These are phyloP conservation scores for Paragorgia papillata DNA, from an alignment of 92 coral and sea anemone genomes.

Conservation along the genomic window DNA sequence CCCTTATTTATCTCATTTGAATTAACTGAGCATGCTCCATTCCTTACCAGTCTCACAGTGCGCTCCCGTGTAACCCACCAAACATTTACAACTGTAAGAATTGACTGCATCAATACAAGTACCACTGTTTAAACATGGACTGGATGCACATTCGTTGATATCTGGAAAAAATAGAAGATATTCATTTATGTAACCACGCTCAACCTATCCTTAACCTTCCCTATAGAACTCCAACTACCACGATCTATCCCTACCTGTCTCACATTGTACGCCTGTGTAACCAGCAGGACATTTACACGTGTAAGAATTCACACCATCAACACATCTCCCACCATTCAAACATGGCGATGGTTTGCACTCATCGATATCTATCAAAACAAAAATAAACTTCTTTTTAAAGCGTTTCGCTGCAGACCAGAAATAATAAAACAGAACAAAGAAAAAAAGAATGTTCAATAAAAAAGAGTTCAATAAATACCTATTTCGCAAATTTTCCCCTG, in stretches of 20 bases:
- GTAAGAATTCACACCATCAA: constrained; percentile 37
- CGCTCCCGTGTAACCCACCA: constrained; percentile 28
- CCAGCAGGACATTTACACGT: constrained; percentile 24
- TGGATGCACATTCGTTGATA: constrained; percentile 28
- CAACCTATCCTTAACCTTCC: neutral
- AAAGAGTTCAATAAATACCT: neutral
- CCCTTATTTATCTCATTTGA: too few relatives aligned
- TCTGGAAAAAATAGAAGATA: constrained; percentile 1
- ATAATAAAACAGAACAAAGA: neutral
- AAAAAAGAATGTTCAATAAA: neutral
- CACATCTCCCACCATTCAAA: constrained; percentile 9
- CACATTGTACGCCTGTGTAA: constrained; percentile 25
- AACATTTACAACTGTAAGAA: constrained; percentile 36
- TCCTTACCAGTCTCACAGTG: constrained; percentile 36
- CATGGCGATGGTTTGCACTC: constrained; percentile 5
- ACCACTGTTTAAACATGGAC: constrained; percentile 31
- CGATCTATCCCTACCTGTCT: constrained; percentile 12
- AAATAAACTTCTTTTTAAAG: neutral
- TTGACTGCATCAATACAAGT: constrained; percentile 29
- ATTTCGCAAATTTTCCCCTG: constrained; percentile 18
- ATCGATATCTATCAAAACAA: neutral
- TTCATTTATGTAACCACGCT: too few relatives aligned
- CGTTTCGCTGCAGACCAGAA: neutral
- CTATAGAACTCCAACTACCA: neutral
- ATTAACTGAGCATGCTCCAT: neutral